phyloP scores from a whole-genome alignment of 2,888 invertebrate species.

The Ectemnius continuus region DNA sequence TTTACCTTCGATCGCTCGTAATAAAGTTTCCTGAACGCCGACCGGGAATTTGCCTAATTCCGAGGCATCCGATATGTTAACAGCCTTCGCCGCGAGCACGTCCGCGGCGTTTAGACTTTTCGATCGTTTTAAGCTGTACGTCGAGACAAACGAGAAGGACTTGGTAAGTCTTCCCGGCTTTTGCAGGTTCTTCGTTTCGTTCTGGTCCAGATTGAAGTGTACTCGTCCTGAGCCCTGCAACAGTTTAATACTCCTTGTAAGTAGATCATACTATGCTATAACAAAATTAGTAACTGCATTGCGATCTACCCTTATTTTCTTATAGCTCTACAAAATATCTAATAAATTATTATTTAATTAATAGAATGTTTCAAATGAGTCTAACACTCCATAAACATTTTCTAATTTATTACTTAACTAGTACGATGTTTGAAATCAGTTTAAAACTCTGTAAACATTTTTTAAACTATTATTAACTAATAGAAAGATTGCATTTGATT shows the following conservation, averaged over 20 bases:
- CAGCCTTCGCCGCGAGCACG: conserved; percentile 82
- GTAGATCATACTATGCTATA: not conserved
- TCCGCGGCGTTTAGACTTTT: conserved; percentile 90
- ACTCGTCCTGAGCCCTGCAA: conserved; percentile 68
- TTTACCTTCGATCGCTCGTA: conserved; percentile 86
- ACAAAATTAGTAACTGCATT: no score
- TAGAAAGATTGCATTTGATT: no score
- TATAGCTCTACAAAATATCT: no score
- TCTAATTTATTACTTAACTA: no score
- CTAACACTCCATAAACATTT: no score
- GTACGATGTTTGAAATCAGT: no score
- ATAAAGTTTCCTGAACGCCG: conserved; percentile 86
- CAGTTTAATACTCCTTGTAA: not conserved
- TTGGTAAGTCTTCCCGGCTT: conserved; percentile 74
- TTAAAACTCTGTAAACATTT: no score
- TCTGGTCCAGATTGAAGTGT: conserved; percentile 70
- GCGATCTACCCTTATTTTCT: no score
- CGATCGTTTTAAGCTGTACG: conserved; percentile 85
- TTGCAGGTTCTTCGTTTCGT: conserved; percentile 52
- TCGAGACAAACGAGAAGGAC: conserved; percentile 74
- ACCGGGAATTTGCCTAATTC: conserved; percentile 87
- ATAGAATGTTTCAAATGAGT: no score
- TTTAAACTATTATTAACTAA: no score
- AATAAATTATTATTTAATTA: no score
- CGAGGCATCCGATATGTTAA: conserved; percentile 81